Evolutionary conservation across 2,888 invertebrate species (phyloP), one percentile per base, ranked within the genome.

Genomic region (Agriopis marginaria): DNA sequence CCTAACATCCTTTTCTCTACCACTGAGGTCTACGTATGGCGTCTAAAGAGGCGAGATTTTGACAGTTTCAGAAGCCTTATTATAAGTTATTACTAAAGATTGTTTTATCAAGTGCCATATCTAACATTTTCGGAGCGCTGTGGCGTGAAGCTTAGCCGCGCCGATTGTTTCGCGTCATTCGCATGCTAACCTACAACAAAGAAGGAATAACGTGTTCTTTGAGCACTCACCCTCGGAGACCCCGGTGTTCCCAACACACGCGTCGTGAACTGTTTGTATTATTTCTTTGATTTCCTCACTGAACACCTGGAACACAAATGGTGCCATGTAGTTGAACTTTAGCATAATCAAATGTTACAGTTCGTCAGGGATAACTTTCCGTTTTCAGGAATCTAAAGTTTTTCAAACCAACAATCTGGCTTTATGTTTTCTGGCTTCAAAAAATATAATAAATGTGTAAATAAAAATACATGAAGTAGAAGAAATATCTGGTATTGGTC

Each of bases 221-320:
- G 83, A 79, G 75, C 81, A 86, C 92, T 90, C 84, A 94, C 94
- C 93, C 89, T 94, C 94, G 64, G 92, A 80, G 73, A 86, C 91
- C 79, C 93, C 93, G 70, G 93, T 93, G 84, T 89, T 93, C 70
- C 75, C 88, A 72, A 92, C 92, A 86, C 94, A 94, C 78, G 90
- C 89, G 85, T 90, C 90, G 87, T 94, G 94, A 82, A 94, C 83
- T 79, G 89, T 89, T 80, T 91, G 86, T 84, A 95, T 92, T 87
- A 95, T 92, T 89, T 95, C 94, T 87, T 88, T 85, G 85, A 95
- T 92, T 85, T 95, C 94, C 17, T 93, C 94, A 78, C 93, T 92
- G 82, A 94, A 91, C 79, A 89, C 89, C 94, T 94, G 86, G 77
- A 89, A 92, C 81, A 79, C 40, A 61, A 39, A 39, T 39, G 11